Evolutionary conservation across 2,797 vertebrate species (phyloP).

Genomic region (Margarornis squamiger): DNA sequence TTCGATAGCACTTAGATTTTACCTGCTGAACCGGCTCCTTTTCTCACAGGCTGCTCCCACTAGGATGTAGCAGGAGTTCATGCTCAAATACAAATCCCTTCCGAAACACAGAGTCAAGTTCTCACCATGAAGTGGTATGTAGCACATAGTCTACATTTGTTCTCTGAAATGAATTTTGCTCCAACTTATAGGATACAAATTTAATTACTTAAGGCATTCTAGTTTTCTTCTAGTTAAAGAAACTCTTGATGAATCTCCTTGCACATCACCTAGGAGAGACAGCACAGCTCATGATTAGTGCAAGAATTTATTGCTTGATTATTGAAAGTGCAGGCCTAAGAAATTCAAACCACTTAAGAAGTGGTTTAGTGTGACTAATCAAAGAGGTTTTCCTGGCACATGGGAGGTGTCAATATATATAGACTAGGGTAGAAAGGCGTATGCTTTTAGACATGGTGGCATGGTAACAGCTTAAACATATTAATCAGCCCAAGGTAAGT

Average conservation of each 20-base stretch:
- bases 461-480: conserved; percentile 58
- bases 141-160: accelerated
- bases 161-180: background rate
- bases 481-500: conserved; percentile 73
- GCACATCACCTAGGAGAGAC: background rate
- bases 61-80: background rate
- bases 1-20: background rate
- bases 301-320: conserved; percentile 75
- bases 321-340: conserved; percentile 61
- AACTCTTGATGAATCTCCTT: conserved; percentile 28
- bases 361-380: conserved; percentile 72
- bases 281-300: conserved; percentile 36
- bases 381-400: conserved; percentile 74
- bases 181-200: background rate
- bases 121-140: accelerated
- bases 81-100: background rate
- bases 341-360: conserved; percentile 68
- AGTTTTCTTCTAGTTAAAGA: conserved; percentile 22
- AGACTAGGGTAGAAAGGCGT: conserved; percentile 36
- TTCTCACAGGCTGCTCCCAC: background rate
- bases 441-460: conserved; percentile 70
- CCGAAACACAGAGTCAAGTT: background rate
- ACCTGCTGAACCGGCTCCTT: background rate
- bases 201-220: conserved; percentile 1
- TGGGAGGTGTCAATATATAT: conserved; percentile 62